Base-by-base conservation (phyloP, 2,888 invertebrate species). In the Eupithecia pulchellata region DNA sequence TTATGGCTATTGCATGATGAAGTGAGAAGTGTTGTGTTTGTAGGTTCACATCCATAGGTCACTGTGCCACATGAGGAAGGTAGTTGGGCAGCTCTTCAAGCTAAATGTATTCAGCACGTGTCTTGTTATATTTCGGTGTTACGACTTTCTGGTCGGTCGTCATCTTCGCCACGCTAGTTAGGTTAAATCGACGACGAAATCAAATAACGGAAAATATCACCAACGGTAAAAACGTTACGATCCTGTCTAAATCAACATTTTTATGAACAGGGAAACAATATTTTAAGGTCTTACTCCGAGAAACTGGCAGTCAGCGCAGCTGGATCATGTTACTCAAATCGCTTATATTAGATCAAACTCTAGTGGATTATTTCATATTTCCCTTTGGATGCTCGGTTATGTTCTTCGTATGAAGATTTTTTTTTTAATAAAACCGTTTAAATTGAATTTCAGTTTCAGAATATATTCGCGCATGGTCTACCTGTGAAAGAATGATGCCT, bases 171-270 rank as follows among this genome's bases (percentile, higher is more conserved):
- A 47, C 20, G 17, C 32, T 30, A 34, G 1, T 13, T 20, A n/a
- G n/a, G 11, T 25, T 55, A n/a, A 25, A 20, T 34, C 13, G 25
- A 3, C 34, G n/a, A 14, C 30, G 64, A 30, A 64, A 30, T 20
- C 42, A 47, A 64, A 64, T 64, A 32, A 47, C 9, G 14, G 1
- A 4, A 20, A 47, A 42, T 64, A 30, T 30, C 25, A 47, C 47
- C 30, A 30, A 25, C 47, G 11, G 29, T 64, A 32, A 64, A 64
- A 52, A 64, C 30, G 25, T 64, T 64, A 64, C 47, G 47, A 30
- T 30, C 47, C 30, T 52, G 36, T 64, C 52, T 64, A 52, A 64
- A 64, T 64, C 55, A 55, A 64, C 64, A 55, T 55, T 55, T 64
- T 55, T 52, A 64, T 64, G 52, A 47, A 14, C 30, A 20, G 29